A percentile compares a stretch with the other conserved stretches of the same genome.
Evolutionary conservation across 2,888 invertebrate genomes (phyloP).

Genomic region (Hydrotaea diabolus): DNA sequence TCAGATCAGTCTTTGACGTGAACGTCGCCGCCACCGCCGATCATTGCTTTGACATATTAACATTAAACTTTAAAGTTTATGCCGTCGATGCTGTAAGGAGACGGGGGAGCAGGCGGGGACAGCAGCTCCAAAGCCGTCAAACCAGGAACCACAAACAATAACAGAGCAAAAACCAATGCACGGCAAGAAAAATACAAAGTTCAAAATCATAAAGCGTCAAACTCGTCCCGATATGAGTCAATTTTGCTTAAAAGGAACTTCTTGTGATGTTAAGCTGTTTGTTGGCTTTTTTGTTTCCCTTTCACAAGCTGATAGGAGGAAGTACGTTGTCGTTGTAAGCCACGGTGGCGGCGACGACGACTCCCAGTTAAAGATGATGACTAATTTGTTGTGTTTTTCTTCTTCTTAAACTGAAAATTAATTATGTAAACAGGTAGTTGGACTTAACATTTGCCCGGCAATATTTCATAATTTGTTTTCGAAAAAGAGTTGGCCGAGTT

Average conservation of each 20-base stretch:
- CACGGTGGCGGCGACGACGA: neutral
- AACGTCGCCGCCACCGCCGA: neutral
- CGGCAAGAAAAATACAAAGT: no score
- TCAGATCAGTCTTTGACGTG: neutral
- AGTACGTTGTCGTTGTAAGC: neutral
- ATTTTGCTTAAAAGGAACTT: slow-evolving; percentile 29
- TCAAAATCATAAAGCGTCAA: slow-evolving; percentile 36
- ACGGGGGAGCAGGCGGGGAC: neutral
- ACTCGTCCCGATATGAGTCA: slow-evolving; percentile 18
- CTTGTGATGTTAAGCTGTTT: no score
- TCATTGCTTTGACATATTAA: slow-evolving; percentile 23
- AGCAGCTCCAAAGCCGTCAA: slow-evolving; percentile 29
- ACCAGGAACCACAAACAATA: slow-evolving; percentile 40
- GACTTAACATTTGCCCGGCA: neutral
- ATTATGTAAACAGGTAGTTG: slow-evolving; percentile 17
- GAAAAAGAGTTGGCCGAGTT: no score
- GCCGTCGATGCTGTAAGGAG: neutral
- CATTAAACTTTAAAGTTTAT: slow-evolving; percentile 27
- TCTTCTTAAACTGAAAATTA: neutral
- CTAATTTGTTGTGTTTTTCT: slow-evolving; percentile 13
- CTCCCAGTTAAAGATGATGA: neutral
- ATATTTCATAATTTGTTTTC: neutral
- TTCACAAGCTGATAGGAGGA: neutral
- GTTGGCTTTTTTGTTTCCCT: neutral
- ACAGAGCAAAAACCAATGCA: slow-evolving; percentile 10